phyloP scores from a whole-genome alignment of 2,113 vertebrate genomes.

The Tachysurus fulvidraco region DNA sequence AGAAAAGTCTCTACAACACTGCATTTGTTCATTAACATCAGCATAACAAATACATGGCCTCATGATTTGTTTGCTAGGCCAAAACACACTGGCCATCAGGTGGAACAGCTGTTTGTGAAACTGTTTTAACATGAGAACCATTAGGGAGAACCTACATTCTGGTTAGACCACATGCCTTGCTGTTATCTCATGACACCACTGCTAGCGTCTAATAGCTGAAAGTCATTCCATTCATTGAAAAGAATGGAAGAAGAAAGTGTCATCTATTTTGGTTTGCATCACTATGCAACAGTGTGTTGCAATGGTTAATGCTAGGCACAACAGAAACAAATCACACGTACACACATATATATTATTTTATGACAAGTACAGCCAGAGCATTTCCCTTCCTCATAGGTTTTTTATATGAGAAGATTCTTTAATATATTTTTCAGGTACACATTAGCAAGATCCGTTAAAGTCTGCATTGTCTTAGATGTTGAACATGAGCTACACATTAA shows the following conservation, averaged over 20 bases:
- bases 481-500: background rate
- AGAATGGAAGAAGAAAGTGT: background rate
- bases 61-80: slow-evolving; percentile 21
- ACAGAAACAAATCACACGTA: background rate
- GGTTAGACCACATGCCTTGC: slow-evolving; percentile 63
- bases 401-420: background rate
- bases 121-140: background rate
- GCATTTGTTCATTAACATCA: slow-evolving; percentile 19
- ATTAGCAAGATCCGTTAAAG: background rate
- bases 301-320: background rate
- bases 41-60: background rate
- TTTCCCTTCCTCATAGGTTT: background rate
- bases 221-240: slow-evolving; percentile 13
- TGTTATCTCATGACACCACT: background rate
- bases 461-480: background rate
- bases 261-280: background rate
- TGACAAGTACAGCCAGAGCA: background rate
- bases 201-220: background rate
- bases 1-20: background rate
- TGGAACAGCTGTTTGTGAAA: slow-evolving; percentile 6
- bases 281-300: background rate
- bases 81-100: background rate
- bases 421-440: background rate
- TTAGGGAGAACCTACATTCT: slow-evolving; percentile 46
- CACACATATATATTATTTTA: background rate